Evolutionary conservation across 1,140 invertebrate species (phyloP), one percentile per base, ranked within the genome.

Genomic region (Stenopsyche tienmushanensis): DNA sequence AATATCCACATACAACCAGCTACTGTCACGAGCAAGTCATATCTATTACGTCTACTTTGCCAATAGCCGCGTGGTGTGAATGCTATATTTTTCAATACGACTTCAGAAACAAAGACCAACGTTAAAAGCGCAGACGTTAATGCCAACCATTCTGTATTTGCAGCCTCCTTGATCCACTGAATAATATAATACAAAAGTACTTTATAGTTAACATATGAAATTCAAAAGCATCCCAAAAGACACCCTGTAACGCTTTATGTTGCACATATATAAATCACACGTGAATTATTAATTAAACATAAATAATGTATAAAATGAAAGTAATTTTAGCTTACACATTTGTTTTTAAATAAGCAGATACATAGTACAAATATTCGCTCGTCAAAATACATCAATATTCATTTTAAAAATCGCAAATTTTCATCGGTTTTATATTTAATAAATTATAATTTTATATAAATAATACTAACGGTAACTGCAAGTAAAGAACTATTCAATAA

Each of bases 21-120:
- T 50, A 97, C 88, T 20, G 97, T 99, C 39, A 99, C 97, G 62
- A 99, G 88, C 49, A 99, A 85, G 83, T 99, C 98, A 79, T 99
- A 98, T 74, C 97, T 85, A 82, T 99, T 99, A 72, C 98, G 85
- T 72, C 96, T 83, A 59, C 95, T 98, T 77, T 99, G 97, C 92
- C 97, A 98, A 82, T 99, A 99, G 44, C 98, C 97, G 67, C 91
- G 85, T 62, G 96, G 92, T 26, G 96, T 98, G 79, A 99, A 97
- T n/a, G 97, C 97, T 63, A 97, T 93, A 17, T 94, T 94, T 84
- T 99, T 99, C 88, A 99, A 94, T 15, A 98, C 84, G 29, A 98
- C 96, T 85, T 99, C 91, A 69, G 92, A 83, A n/a, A 93, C 86
- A 80, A 95, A 96, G 50, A 93, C 85, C 67, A 92, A 78, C 23